phyloP scores from a whole-genome alignment of 2,113 vertebrate genomes.

The Zingel zingel region DNA sequence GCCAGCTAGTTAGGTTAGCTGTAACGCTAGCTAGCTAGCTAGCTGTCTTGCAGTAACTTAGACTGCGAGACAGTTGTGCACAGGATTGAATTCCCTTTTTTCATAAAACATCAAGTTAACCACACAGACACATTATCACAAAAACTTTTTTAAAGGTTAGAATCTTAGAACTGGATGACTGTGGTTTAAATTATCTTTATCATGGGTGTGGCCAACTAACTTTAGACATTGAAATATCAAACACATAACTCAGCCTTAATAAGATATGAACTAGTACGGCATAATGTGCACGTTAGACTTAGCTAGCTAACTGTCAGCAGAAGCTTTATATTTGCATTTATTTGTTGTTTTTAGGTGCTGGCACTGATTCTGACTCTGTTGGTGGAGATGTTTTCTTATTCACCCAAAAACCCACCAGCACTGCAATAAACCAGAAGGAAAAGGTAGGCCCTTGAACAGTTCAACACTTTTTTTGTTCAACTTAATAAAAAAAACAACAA shows the following conservation, averaged over 20 bases:
- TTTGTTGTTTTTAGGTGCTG: constrained; percentile 35
- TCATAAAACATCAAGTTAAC: neutral
- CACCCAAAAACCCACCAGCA: constrained; percentile 29
- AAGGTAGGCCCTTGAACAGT: constrained; percentile 48
- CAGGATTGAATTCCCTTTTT: neutral
- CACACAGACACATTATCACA: neutral
- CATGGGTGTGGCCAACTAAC: neutral
- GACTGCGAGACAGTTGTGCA: neutral
- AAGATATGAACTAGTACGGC: neutral
- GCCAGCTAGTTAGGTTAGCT: neutral
- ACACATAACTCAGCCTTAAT: neutral
- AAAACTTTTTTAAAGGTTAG: neutral
- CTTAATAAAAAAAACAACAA: neutral
- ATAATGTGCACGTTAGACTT: neutral
- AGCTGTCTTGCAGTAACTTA: neutral
- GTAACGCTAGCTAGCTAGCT: neutral
- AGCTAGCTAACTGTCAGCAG: neutral
- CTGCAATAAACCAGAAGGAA: constrained; percentile 27
- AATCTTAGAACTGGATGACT: neutral
- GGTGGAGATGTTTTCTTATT: constrained; percentile 65
- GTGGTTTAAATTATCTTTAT: neutral
- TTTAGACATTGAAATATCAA: neutral
- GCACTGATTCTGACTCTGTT: neutral
- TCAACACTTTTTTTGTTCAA: neutral
- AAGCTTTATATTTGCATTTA: neutral